Evolutionary conservation across 2,888 invertebrate genomes (phyloP), one percentile per base, ranked within the genome.

Genomic region (Synergus japonicus): DNA sequence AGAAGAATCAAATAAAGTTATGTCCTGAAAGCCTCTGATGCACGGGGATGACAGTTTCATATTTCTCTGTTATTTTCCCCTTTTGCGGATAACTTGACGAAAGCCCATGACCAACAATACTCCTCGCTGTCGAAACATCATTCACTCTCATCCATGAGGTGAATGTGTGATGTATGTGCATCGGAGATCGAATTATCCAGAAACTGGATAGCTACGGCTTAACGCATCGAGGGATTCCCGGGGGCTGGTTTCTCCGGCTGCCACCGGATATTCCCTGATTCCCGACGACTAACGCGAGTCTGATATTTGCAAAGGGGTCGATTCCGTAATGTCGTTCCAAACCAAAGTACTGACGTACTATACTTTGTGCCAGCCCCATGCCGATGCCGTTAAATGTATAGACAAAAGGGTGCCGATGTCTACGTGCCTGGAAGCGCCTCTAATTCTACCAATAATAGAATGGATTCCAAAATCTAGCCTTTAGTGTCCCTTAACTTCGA

Each of bases 371-470:
- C 67, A 65, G 63, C 78, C 81, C 81, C 82, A 83, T 80, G 85
- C 85, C 85, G 82, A 84, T 89, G 88, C 88, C 88, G 86, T 87
- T 87, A 89, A 85, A 87, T 83, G 82, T 87, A 37, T 37, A 87
- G 89, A 90, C 89, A 89, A 90, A 88, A 89, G 88, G 88, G 86
- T 84, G 81, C 82, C 81, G 73, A 81, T 82, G 82, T 83, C 85
- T 85, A 86, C 87, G 87, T 85, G 85, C 82, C 85, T 85, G 83
- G 80, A 83, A 86, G 84, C 87, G 83, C 85, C 85, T 85, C 88
- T 89, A 90, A 89, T 90, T 88, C 89, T 80, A 81, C 82, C 88
- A 88, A 89, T 90, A 89, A 90, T 90, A 87, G 88, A 73, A 73
- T 73, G 49, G 37, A 73, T 73, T 49, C 15, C 29, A 73, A 73